These are phyloP conservation scores for Mechanitis messenoides DNA, from an alignment of 2,888 invertebrate genomes.

Conservation along the genomic window DNA sequence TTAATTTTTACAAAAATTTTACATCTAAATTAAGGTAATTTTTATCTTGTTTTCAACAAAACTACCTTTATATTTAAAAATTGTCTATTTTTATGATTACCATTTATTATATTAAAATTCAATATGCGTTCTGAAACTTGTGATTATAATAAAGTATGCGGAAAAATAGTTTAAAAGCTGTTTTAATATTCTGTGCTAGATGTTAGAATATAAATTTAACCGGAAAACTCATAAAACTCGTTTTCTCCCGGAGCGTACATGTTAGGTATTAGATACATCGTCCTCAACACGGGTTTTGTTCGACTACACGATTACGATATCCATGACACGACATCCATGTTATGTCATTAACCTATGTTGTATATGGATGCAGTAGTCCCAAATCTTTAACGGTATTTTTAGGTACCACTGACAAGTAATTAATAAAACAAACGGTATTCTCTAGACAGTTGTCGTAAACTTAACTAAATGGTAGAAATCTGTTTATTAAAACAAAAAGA, in stretches of 20 bases:
- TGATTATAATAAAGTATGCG: not conserved
- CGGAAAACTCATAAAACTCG: constrained; percentile 6
- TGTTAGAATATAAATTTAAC: constrained; percentile 6
- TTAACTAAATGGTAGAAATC: too few relatives aligned
- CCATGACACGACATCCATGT: too few relatives aligned
- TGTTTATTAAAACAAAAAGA: not conserved
- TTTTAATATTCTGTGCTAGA: constrained; percentile 7
- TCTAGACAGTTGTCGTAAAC: too few relatives aligned
- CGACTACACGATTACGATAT: not conserved
- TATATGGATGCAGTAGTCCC: too few relatives aligned
- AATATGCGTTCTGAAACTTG: not conserved
- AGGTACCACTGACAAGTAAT: too few relatives aligned
- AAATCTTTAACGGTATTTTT: too few relatives aligned
- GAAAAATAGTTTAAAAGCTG: constrained; percentile 3
- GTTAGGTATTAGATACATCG: constrained; percentile 5
- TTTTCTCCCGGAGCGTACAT: constrained; percentile 5
- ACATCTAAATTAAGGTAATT: too few relatives aligned
- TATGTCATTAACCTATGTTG: too few relatives aligned
- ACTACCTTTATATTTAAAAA: too few relatives aligned
- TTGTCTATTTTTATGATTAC: not conserved
- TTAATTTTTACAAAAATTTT: too few relatives aligned
- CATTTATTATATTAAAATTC: not conserved
- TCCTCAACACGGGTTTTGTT: not conserved
- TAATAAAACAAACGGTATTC: too few relatives aligned
- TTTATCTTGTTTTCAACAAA: too few relatives aligned